Evolutionary conservation across 2,113 vertebrate species (phyloP).

Genomic region (Melanotaenia duboulayi): DNA sequence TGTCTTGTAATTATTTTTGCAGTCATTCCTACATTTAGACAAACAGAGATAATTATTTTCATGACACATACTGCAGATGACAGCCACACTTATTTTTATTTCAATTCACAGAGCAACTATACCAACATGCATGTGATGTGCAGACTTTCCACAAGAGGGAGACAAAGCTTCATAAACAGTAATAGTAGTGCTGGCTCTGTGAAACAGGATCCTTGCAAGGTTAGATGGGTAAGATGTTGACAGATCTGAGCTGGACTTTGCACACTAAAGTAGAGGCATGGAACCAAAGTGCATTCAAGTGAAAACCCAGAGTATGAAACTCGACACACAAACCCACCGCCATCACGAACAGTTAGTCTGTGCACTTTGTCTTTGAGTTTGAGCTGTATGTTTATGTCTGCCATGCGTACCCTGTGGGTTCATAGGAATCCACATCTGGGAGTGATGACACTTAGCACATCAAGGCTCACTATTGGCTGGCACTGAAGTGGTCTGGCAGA

Average conservation of each 20-base stretch:
- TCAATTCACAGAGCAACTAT: no score
- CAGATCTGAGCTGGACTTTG: constrained; percentile 1
- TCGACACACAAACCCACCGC: background rate
- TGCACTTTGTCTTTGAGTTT: constrained; percentile 23
- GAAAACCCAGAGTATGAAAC: background rate
- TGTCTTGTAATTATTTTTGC: no score
- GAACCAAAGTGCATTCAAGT: constrained; percentile 3
- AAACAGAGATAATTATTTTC: no score
- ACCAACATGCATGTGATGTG: background rate
- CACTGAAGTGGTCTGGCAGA: constrained; percentile 53
- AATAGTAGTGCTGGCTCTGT: background rate
- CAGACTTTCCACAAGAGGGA: constrained; percentile 50
- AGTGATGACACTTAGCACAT: constrained; percentile 51
- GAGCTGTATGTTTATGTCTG: constrained; percentile 12
- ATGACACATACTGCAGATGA: no score
- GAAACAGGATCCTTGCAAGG: background rate
- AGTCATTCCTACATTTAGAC: no score
- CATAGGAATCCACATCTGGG: constrained; percentile 70
- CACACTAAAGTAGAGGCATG: background rate
- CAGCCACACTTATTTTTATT: no score
- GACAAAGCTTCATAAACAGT: constrained; percentile 27
- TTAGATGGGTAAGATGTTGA: constrained; percentile 19
- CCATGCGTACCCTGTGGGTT: constrained; percentile 69
- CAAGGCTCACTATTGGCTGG: constrained; percentile 57
- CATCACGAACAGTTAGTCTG: background rate